Evolutionary conservation across 2,113 vertebrate genomes (phyloP).

Genomic region (Dasyurus viverrinus): DNA sequence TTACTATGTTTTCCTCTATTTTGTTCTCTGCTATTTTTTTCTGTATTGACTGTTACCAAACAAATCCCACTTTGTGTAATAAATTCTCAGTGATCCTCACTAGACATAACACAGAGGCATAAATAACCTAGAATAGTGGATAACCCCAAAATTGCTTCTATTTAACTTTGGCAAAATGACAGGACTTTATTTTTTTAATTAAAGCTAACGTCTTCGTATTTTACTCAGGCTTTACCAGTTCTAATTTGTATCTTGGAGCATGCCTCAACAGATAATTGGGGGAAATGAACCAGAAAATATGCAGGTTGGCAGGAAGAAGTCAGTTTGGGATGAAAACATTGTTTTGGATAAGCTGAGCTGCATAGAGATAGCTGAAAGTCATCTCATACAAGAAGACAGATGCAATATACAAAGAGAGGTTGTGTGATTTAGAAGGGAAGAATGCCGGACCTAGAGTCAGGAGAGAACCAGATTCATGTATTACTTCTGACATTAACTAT

Average conservation of each 20-base stretch:
- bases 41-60: slow-evolving; percentile 1
- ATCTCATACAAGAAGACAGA: background rate
- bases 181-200: slow-evolving; percentile 25
- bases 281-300: background rate
- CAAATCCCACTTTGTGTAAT: background rate
- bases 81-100: background rate
- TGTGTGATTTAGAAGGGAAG: background rate
- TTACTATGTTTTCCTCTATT: slow-evolving; percentile 31
- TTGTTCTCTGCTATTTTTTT: slow-evolving; percentile 6
- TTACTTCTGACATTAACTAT: background rate
- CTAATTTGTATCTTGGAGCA: background rate
- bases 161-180: slow-evolving; percentile 10
- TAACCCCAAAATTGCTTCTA: background rate
- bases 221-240: background rate
- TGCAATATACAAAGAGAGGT: background rate
- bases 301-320: background rate
- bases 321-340: slow-evolving; percentile 15
- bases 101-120: background rate
- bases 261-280: background rate
- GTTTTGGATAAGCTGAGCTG: slow-evolving; percentile 5
- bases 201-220: background rate
- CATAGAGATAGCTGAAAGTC: background rate
- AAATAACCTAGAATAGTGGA: background rate
- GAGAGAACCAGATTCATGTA: background rate
- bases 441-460: background rate